Evolutionary conservation across 1,140 invertebrate species (phyloP).

Genomic region (Thrips palmi): DNA sequence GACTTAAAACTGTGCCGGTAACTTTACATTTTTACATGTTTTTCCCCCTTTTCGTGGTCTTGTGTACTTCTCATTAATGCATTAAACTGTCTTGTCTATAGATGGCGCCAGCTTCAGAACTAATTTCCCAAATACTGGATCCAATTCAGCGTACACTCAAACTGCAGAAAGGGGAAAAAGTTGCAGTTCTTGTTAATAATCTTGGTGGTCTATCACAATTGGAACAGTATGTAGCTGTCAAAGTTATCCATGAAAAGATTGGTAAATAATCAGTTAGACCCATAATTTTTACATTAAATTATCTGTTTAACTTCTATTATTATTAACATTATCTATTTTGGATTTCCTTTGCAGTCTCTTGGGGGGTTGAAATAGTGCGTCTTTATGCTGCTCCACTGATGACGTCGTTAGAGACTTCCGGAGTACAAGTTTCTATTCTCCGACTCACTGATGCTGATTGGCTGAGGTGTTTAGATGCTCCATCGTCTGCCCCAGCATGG

Average conservation of each 20-base stretch:
- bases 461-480: slow-evolving; percentile 33
- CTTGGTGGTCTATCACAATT: slow-evolving; percentile 56
- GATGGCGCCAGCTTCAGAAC: slow-evolving; percentile 24
- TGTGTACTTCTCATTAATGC: not conserved
- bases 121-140: slow-evolving; percentile 26
- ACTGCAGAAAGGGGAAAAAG: slow-evolving; percentile 29
- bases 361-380: slow-evolving; percentile 34
- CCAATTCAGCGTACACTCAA: slow-evolving; percentile 30
- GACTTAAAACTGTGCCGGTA: slow-evolving; percentile 46
- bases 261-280: slow-evolving; percentile 26
- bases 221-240: slow-evolving; percentile 53
- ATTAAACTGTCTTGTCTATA: slow-evolving; percentile 14
- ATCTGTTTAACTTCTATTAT: slow-evolving; percentile 2
- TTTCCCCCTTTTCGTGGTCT: not conserved
- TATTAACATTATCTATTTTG: not conserved
- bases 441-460: slow-evolving; percentile 31
- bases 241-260: slow-evolving; percentile 41
- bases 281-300: not conserved
- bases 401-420: slow-evolving; percentile 66
- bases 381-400: slow-evolving; percentile 52
- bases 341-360: slow-evolving; percentile 25
- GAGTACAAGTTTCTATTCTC: slow-evolving; percentile 54
- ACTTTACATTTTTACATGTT: slow-evolving; percentile 12
- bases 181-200: slow-evolving; percentile 60
- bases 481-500: slow-evolving; percentile 39